A percentile compares a stretch with the other conserved stretches of the same genome.
Evolutionary conservation across 1,140 invertebrate genomes (phyloP).

Genomic region (Sitobion miscanthi): DNA sequence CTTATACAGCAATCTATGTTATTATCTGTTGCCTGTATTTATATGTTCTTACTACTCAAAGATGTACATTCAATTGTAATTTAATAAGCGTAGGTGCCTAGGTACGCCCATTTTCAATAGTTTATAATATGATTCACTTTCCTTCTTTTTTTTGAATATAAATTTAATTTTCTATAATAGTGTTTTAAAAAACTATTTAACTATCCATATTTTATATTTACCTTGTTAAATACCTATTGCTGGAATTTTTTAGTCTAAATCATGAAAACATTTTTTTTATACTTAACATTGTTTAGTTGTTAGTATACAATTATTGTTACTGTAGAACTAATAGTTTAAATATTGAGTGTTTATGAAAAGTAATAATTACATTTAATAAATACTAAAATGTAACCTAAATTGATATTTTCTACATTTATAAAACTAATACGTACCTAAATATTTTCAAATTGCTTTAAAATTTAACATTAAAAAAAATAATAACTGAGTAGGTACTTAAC

Average conservation of each 20-base stretch:
- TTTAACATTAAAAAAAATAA: not conserved
- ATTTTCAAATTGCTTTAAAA: not conserved
- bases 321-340: not conserved
- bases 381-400: not conserved
- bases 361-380: not conserved
- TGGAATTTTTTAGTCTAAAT: not conserved
- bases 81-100: not conserved
- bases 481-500: not conserved
- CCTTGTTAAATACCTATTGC: not conserved
- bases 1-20: not conserved
- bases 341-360: not conserved
- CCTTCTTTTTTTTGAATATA: not conserved
- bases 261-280: not conserved
- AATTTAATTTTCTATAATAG: not conserved
- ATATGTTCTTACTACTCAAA: not conserved
- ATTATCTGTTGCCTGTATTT: not conserved
- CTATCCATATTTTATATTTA: not conserved
- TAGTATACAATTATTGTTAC: not conserved
- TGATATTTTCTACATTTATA: not conserved
- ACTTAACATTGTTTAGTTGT: not conserved
- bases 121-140: not conserved
- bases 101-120: not conserved
- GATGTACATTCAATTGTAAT: not conserved
- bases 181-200: not conserved
- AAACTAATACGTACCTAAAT: not conserved